These are phyloP conservation scores for Dioctria rufipes DNA, from an alignment of 2,888 invertebrate genomes.

Conservation along the genomic window DNA sequence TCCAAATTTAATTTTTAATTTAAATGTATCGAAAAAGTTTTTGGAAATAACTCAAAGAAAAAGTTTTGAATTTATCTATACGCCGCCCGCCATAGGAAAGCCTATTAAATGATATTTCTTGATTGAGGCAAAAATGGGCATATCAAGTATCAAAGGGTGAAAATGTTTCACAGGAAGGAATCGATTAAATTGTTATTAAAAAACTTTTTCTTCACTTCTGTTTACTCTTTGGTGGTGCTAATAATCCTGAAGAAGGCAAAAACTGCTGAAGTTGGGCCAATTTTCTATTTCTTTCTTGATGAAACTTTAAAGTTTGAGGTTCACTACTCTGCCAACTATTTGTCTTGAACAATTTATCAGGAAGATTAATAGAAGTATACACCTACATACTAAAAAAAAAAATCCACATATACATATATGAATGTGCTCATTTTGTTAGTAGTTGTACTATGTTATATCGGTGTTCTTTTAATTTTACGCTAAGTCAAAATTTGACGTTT, in stretches of 20 bases:
- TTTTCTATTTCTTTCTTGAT: not conserved
- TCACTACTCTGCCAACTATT: not conserved
- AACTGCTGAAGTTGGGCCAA: not conserved
- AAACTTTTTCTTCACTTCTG: conserved; percentile 56
- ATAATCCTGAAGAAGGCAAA: conserved; percentile 7
- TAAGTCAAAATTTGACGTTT: no score
- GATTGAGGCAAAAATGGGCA: conserved; percentile 3
- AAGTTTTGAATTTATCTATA: not conserved
- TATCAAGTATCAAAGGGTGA: conserved; percentile 5
- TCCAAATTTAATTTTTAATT: conserved; percentile 58
- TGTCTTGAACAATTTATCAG: not conserved
- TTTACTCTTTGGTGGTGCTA: conserved; percentile 25
- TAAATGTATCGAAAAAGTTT: conserved; percentile 60
- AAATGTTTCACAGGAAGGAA: conserved; percentile 9
- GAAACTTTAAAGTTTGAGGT: not conserved
- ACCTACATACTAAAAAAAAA: no score
- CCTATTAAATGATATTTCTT: conserved; percentile 35
- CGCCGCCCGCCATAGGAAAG: not conserved
- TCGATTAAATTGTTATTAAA: conserved; percentile 57
- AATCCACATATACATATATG: no score
- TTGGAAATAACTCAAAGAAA: not conserved
- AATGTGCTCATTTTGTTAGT: no score
- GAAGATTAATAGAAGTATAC: not conserved
- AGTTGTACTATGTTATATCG: no score
- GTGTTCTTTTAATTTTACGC: no score